These are phyloP conservation scores for Euzophera pinguis DNA, from an alignment of 2,888 invertebrate species.

Conservation along the genomic window DNA sequence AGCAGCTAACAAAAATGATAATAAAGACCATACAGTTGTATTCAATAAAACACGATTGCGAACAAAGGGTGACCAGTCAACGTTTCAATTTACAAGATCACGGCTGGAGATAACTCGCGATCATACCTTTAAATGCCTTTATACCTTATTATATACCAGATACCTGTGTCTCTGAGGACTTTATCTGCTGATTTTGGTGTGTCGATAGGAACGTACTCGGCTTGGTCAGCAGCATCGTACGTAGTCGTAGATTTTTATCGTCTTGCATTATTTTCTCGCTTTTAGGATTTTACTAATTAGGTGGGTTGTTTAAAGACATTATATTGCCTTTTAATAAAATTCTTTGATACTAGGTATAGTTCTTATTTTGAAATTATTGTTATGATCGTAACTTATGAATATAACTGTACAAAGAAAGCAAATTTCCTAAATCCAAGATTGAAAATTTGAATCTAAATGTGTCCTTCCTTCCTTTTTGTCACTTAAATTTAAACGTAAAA, in stretches of 20 bases:
- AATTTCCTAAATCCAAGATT: too few relatives aligned
- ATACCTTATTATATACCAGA: slow-evolving; percentile 65
- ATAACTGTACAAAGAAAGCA: too few relatives aligned
- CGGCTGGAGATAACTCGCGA: slow-evolving; percentile 62
- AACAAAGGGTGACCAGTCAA: slow-evolving; percentile 35
- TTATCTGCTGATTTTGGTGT: slow-evolving; percentile 71
- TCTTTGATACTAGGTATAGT: not conserved
- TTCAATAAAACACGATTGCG: slow-evolving; percentile 17
- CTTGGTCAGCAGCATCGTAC: not conserved
- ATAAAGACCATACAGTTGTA: slow-evolving; percentile 14
- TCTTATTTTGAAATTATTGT: too few relatives aligned
- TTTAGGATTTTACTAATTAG: slow-evolving; percentile 1
- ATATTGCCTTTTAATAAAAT: not conserved
- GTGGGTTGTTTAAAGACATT: not conserved
- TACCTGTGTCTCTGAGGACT: slow-evolving; percentile 57
- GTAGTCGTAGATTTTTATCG: not conserved
- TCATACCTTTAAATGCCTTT: slow-evolving; percentile 52
- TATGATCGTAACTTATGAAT: too few relatives aligned
- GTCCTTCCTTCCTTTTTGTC: too few relatives aligned
- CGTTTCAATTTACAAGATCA: slow-evolving; percentile 75
- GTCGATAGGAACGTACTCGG: slow-evolving; percentile 45
- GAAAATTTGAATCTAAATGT: too few relatives aligned
- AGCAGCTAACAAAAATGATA: slow-evolving; percentile 5
- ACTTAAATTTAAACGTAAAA: too few relatives aligned
- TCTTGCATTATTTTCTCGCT: slow-evolving; percentile 17